Conservation (phyloP, 2,113 vertebrate genomes). For the Nyctereutes procyonoides region DNA sequence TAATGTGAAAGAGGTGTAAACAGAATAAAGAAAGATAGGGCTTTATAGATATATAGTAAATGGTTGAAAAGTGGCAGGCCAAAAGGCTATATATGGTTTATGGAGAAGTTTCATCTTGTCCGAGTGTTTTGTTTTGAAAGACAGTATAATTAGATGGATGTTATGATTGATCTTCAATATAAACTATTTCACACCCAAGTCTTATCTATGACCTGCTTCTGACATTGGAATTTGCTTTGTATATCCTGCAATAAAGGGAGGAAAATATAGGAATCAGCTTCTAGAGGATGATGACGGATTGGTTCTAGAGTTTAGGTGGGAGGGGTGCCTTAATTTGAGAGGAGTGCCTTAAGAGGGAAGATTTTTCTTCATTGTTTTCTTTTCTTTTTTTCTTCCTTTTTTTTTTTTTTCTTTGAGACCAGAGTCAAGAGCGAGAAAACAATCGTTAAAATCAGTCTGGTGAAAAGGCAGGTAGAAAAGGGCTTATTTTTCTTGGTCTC, state of each 20-base stretch:
- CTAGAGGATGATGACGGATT: conserved; percentile 11
- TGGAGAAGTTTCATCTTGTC: conserved; percentile 1
- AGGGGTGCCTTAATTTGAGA: neutral
- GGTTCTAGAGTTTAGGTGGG: neutral
- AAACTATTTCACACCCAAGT: neutral
- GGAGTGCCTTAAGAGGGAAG: neutral
- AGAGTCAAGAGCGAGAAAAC: neutral
- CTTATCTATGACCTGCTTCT: neutral
- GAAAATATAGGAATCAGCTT: neutral
- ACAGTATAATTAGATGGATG: neutral
- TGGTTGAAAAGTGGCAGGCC: neutral
- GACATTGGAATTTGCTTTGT: neutral
- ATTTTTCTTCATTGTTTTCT: neutral
- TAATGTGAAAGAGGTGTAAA: conserved; percentile 22
- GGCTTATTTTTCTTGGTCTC: neutral
- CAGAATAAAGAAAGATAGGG: neutral
- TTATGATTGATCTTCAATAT: neutral
- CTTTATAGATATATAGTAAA: neutral
- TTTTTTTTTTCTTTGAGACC: neutral
- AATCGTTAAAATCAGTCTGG: neutral
- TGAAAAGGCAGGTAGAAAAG: conserved; percentile 19
- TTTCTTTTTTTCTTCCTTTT: neutral
- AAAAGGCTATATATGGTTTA: neutral
- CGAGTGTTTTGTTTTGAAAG: neutral
- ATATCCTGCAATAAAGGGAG: conserved; percentile 11